phyloP scores from a whole-genome alignment of 2,888 invertebrate genomes.

The Chrysomela aeneicollis region DNA sequence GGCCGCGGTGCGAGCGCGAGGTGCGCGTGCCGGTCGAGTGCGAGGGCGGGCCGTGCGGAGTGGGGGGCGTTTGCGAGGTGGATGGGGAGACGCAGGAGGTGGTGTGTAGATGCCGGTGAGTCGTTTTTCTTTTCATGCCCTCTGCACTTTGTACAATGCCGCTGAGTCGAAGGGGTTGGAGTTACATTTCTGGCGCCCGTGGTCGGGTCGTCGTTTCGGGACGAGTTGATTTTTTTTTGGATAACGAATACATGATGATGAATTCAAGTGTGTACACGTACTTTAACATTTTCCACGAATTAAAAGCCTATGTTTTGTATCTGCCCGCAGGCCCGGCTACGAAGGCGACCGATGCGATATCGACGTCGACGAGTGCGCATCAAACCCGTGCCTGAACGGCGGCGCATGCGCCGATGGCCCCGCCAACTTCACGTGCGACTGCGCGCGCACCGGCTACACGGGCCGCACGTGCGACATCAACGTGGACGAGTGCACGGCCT shows the following conservation, averaged over 20 bases:
- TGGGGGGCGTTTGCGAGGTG: slow-evolving; percentile 80
- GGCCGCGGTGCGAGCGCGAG: slow-evolving; percentile 76
- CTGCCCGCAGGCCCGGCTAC: slow-evolving; percentile 69
- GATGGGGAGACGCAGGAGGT: slow-evolving; percentile 61
- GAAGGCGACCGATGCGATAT: slow-evolving; percentile 75
- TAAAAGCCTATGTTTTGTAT: too few relatives aligned
- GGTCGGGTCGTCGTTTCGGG: too few relatives aligned
- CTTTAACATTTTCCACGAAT: too few relatives aligned
- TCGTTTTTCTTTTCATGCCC: neutral
- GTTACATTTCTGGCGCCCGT: too few relatives aligned
- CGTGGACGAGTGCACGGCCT: slow-evolving; percentile 79
- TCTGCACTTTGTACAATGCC: too few relatives aligned
- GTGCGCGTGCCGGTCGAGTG: slow-evolving; percentile 75
- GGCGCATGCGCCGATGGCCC: slow-evolving; percentile 72
- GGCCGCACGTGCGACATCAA: slow-evolving; percentile 79
- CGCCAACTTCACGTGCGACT: slow-evolving; percentile 81
- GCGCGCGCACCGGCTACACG: slow-evolving; percentile 76
- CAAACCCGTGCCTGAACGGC: slow-evolving; percentile 75
- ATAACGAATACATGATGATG: too few relatives aligned
- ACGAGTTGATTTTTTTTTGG: too few relatives aligned
- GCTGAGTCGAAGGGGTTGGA: too few relatives aligned
- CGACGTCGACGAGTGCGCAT: slow-evolving; percentile 79
- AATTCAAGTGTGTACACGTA: too few relatives aligned
- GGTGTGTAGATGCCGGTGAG: slow-evolving; percentile 43
- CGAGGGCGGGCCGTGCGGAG: slow-evolving; percentile 75